Conservation (phyloP, 2,113 vertebrate genomes). For the Macquaria ambigua region DNA sequence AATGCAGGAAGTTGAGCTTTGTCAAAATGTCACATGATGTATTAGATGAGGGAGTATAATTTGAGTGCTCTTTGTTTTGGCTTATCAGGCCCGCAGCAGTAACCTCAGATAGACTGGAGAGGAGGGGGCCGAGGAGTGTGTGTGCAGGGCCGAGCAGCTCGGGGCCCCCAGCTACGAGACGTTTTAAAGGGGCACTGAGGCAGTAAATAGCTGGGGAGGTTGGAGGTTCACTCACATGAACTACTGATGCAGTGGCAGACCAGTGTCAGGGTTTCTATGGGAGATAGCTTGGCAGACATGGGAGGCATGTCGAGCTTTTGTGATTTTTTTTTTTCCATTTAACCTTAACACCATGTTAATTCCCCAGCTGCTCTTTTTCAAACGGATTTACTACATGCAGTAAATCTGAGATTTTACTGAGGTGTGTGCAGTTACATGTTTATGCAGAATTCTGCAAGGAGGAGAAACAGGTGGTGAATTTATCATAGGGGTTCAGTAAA, state of each 20-base stretch:
- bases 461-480: conserved; percentile 66
- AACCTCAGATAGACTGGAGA: conserved; percentile 62
- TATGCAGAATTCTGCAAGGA: conserved; percentile 20
- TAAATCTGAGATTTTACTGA: conserved; percentile 56
- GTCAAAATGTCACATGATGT: conserved; percentile 72
- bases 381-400: conserved; percentile 47
- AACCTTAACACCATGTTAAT: conserved; percentile 60
- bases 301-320: conserved; percentile 57
- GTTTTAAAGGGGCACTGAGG: conserved; percentile 73
- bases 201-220: conserved; percentile 72
- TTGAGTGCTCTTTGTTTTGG: conserved; percentile 77
- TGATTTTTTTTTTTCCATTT: conserved; percentile 63
- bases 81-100: conserved; percentile 76
- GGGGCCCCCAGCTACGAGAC: conserved; percentile 36
- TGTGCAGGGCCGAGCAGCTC: conserved; percentile 5
- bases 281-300: conserved; percentile 29
- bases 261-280: conserved; percentile 47
- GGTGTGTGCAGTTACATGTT: conserved; percentile 26
- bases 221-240: conserved; percentile 57
- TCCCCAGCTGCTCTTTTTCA: conserved; percentile 74
- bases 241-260: conserved; percentile 44
- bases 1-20: conserved; percentile 70
- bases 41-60: conserved; percentile 65
- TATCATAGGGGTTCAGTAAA: conserved; percentile 10
- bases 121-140: conserved; percentile 31